Base-by-base conservation (phyloP, 2,113 vertebrate genomes). In the Urocolius indicus region DNA sequence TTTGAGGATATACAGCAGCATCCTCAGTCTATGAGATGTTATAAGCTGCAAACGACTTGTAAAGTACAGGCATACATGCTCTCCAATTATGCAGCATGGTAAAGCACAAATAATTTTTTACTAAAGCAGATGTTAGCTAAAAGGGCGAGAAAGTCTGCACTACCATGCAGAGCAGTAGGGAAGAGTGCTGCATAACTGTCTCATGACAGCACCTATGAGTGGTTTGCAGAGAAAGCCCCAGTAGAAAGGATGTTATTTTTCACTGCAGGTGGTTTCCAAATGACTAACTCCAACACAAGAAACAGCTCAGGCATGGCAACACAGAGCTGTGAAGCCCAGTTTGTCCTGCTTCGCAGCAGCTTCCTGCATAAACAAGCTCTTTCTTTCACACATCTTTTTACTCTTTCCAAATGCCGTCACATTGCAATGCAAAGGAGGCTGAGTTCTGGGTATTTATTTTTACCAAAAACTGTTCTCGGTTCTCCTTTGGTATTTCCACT, bases 271-370 rank as follows among this genome's bases (percentile, higher is more conserved):
- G 69, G 66, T 75, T 95, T 96, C 87, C 91, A 90, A 84, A 81
- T 91, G 32, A 92, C 94, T 89, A 59, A 84, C 65, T 94, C 57
- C 84, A 45, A 1, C 65, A 19, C 52, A 81, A 73, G 68, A 89
- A 87, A 45, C 78, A 68, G 82, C 62, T 87, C 9, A 0, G 61
- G 78, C 84, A 76, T 0, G 0, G 86, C 89, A 78, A 45, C 80
- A 61, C 30, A 52, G 91, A 78, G 63, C 52, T 78, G 75, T 65
- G 80, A 93, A 90, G 80, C 68, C 61, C 9, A 2, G 80, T 84
- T 90, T 95, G 90, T 94, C 93, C 94, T 89, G 89, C 85, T 96
- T 93, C 91, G 57, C 86, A 89, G 89, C 76, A 92, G 69, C 73
- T 78, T 77, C 65, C 65, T 43, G 68, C 79, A 81, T 61, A 95